phyloP scores from a whole-genome alignment of 35 echinoderm and acorn worm species.

The Acanthaster planci region DNA sequence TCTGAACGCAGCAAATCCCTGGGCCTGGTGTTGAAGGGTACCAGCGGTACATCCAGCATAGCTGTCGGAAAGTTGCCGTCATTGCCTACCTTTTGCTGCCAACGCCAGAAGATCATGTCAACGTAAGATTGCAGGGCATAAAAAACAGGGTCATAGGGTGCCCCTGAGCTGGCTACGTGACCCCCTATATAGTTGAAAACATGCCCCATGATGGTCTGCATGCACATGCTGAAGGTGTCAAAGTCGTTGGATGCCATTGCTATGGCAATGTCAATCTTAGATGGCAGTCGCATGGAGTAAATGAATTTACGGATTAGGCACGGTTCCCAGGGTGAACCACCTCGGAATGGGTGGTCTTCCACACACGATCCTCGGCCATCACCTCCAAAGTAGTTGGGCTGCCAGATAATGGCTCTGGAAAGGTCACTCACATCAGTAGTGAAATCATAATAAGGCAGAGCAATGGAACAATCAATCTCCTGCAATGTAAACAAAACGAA shows the following conservation, averaged over 20 bases:
- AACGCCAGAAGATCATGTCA: constrained; percentile 93
- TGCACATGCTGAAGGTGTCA: constrained; percentile 64
- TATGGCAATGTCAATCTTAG: constrained; percentile 84
- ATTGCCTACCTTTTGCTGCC: constrained; percentile 70
- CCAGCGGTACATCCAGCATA: constrained; percentile 59
- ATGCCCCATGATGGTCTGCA: constrained; percentile 87
- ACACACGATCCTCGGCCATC: constrained; percentile 67
- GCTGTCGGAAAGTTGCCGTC: constrained; percentile 55
- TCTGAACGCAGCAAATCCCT: constrained; percentile 70
- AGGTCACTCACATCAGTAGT: constrained; percentile 83
- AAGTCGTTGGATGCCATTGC: constrained; percentile 72
- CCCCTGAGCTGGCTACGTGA: constrained; percentile 74
- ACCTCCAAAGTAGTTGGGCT: constrained; percentile 97
- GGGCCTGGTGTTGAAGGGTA: constrained; percentile 76
- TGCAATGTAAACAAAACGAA: constrained; percentile 40
- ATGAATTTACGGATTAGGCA: constrained; percentile 76
- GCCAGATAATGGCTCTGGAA: constrained; percentile 78
- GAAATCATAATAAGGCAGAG: constrained; percentile 96
- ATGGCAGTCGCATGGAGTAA: constrained; percentile 51
- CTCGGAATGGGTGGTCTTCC: constrained; percentile 85
- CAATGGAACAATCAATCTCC: constrained; percentile 91
- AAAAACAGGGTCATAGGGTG: constrained; percentile 92
- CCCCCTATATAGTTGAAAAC: constrained; percentile 84
- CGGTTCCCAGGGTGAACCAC: constrained; percentile 60
- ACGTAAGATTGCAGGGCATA: constrained; percentile 86